A percentile compares a stretch with the other conserved stretches of the same genome.
Conservation (phyloP, 2,113 vertebrate genomes). For the Pseudorectes ferrugineus region DNA sequence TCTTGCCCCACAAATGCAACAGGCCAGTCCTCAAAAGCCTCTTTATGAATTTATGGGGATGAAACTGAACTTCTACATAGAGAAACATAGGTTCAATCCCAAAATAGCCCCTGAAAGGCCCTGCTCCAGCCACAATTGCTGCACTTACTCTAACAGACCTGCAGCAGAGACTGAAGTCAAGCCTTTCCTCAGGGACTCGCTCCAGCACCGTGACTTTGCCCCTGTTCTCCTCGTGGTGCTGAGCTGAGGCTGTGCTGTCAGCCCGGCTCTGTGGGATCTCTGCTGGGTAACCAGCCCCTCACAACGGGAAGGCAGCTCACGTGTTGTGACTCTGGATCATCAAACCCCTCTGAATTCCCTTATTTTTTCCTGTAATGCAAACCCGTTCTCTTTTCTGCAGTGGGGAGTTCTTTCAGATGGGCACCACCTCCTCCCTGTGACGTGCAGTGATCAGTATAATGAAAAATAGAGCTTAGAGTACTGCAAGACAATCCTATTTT, state of each 20-base stretch:
- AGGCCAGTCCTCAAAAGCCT: neutral
- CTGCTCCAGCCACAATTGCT: neutral
- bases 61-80: neutral
- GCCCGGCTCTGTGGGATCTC: neutral
- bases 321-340: neutral
- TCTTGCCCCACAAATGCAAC: neutral
- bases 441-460: neutral
- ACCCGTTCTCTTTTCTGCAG: neutral
- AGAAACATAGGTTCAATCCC: neutral
- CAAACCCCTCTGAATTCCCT: neutral
- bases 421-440: neutral
- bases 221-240: fast-evolving
- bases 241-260: neutral
- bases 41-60: neutral
- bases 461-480: neutral
- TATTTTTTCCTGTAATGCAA: neutral
- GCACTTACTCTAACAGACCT: neutral
- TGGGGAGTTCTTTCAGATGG: neutral
- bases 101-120: neutral
- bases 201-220: neutral
- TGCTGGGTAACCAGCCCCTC: neutral
- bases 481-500: neutral
- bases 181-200: neutral
- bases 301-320: neutral
- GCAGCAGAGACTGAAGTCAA: neutral